phyloP scores from a whole-genome alignment of 2,888 invertebrate species.

The Bombylius major region DNA sequence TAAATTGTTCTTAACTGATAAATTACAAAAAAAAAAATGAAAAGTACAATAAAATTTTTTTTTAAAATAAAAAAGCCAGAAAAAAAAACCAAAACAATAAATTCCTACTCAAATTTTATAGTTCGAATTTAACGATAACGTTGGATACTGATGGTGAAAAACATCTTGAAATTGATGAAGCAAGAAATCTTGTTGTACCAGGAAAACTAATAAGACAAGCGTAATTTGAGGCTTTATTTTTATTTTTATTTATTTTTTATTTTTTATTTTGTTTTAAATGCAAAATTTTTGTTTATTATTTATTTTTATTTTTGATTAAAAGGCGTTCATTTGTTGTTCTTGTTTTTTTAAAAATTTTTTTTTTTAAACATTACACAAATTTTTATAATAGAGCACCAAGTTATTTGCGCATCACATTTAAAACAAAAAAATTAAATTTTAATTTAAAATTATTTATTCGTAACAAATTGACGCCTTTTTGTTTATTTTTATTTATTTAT shows the following conservation, averaged over 20 bases:
- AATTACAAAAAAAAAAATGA: no score
- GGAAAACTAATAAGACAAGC: slow-evolving; percentile 25
- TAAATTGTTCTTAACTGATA: no score
- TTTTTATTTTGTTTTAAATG: slow-evolving; percentile 8
- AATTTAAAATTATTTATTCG: no score
- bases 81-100: no score
- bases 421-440: no score
- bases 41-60: no score
- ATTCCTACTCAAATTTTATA: neutral
- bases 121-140: neutral
- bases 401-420: no score
- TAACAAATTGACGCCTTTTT: neutral
- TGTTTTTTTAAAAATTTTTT: neutral
- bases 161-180: neutral
- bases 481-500: neutral
- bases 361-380: neutral
- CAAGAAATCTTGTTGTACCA: slow-evolving; percentile 12
- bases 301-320: slow-evolving; percentile 1
- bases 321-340: neutral
- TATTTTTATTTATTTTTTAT: slow-evolving; percentile 14
- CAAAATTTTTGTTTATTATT: neutral
- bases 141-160: neutral
- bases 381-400: no score
- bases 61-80: no score
- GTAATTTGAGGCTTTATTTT: slow-evolving; percentile 17